Percentiles rank a stretch among this genome's conserved stretches.
These are phyloP conservation scores for Carpatolechia fugitivella DNA, from an alignment of 2,888 invertebrate species.

Conservation along the genomic window DNA sequence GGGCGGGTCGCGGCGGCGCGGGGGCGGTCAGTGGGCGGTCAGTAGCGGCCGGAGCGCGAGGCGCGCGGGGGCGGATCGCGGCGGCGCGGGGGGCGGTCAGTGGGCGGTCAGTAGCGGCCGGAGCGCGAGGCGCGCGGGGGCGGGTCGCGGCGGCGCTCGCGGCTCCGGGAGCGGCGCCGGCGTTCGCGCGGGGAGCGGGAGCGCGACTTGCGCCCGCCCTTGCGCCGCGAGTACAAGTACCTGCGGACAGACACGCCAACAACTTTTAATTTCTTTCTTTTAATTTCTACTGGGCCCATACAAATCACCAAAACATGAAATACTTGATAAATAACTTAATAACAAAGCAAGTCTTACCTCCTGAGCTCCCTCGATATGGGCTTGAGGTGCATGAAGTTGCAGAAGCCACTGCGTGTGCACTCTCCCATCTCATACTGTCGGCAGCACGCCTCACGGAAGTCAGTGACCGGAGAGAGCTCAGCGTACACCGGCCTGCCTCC, in stretches of 20 bases:
- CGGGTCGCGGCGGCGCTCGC: slow-evolving; percentile 67
- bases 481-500: slow-evolving; percentile 98
- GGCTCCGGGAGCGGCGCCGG: slow-evolving; percentile 54
- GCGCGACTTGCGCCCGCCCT: slow-evolving; percentile 29
- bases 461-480: slow-evolving; percentile 98
- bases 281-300: no score
- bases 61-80: no score
- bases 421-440: slow-evolving; percentile 99
- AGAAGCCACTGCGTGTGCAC: slow-evolving; percentile 99
- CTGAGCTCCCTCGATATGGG: slow-evolving; percentile 97
- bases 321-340: no score
- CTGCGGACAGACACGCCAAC: slow-evolving; percentile 56
- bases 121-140: slow-evolving; percentile 76
- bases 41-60: no score
- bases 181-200: slow-evolving; percentile 74
- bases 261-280: no score
- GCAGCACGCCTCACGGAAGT: slow-evolving; percentile 99
- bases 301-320: no score
- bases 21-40: no score
- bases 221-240: slow-evolving; percentile 86
- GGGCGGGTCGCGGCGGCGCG: no score
- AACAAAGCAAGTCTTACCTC: no score
- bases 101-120: slow-evolving; percentile 68
- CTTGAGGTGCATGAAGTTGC: slow-evolving; percentile 99
- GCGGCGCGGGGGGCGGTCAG: not conserved